Base-by-base conservation (phyloP, 1,140 invertebrate genomes). In the Anoplophora glabripennis region DNA sequence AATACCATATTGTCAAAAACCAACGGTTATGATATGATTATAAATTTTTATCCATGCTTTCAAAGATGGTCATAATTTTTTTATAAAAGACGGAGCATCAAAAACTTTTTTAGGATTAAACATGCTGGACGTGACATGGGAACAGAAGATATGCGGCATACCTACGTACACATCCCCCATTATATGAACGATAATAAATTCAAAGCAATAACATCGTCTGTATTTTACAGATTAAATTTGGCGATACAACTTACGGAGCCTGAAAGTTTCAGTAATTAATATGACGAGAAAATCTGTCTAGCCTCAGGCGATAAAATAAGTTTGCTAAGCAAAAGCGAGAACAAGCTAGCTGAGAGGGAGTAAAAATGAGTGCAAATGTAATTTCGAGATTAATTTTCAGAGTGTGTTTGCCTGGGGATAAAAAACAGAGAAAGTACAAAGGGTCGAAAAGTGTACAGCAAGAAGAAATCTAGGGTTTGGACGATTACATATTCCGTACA, bases 251-350 rank as follows among this genome's bases (percentile, higher is more conserved):
- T 37, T 51, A 38, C 45, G 14, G 12, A 44, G 44, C 41, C 45
- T 46, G 49, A 61, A 65, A 61, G 59, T 65, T 59, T 61, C 48
- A 54, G 53, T 57, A 65, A 65, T 65, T 65, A 62, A 65, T 65
- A 62, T 65, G 64, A 65, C 60, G 60, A 49, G 60, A 65, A 65
- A 65, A 65, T 61, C 64, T 65, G 64, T 61, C 60, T 65, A 41
- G 59, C 64, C 47, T n/a, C 38, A 52, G 45, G 64, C 64, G 35
- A 59, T 65, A 65, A 62, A 65, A 41, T 45, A 65, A 65, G 56
- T 65, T 65, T 62, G 52, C 49, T 52, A 45, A 61, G 64, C 56
- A 62, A 56, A 65, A 65, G 59, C 60, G 64, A 53, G 42, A 46
- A 64, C 56, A 56, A 47, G 61, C 53, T 45, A 62, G 34, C 18